Base-by-base conservation (phyloP, 92 coral and sea anemone species). In the Chrysogorgia sp. region DNA sequence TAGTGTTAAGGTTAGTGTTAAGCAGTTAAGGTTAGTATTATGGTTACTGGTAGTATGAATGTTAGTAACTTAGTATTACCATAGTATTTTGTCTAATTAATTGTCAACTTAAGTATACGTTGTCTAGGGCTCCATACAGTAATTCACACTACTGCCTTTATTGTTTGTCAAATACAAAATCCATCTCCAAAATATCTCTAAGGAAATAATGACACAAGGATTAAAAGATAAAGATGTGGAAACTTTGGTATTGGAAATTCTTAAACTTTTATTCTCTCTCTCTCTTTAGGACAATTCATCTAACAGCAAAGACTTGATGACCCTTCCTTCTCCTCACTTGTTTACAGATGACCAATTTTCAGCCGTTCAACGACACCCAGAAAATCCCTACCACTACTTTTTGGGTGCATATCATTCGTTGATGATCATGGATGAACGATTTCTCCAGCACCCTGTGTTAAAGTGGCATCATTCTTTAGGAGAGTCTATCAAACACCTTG, bases 391-490 rank as follows among this genome's bases (percentile, higher is more conserved):
- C 75, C 91, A 94, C 65, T 91, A 89, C 58, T 12, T 89, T 31
- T 45, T 91, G 68, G 97, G 89, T 34, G 92, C 97, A 29, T 90
- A 88, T 66, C 98, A 91, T 71, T 89, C 97, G 9, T 84, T 96
- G 31, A 65, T 92, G 45, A 58, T 94, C 78, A 72, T 92, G 79
- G 98, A 94, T 75, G 92, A 92, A 30, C 83, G 99, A 48, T 92
- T 83, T 67, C 81, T 89, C 6, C 96, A 96, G 25, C 88, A 88
- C 57, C 99, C 99, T 10, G 88, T 91, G 40, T 84, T 96, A 7
- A 96, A 89, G 77, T 91, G 97, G 99, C 90, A 86, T 10, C 99
- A 96, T 56, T 93, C 92, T 30, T 83, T 87, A 0, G 88, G 85
- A 53, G 86, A 81, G 61, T 90, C 97, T 12, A 82, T 74, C 9